Base-by-base conservation (phyloP, 2,113 vertebrate genomes). In the Austrofundulus limnaeus region DNA sequence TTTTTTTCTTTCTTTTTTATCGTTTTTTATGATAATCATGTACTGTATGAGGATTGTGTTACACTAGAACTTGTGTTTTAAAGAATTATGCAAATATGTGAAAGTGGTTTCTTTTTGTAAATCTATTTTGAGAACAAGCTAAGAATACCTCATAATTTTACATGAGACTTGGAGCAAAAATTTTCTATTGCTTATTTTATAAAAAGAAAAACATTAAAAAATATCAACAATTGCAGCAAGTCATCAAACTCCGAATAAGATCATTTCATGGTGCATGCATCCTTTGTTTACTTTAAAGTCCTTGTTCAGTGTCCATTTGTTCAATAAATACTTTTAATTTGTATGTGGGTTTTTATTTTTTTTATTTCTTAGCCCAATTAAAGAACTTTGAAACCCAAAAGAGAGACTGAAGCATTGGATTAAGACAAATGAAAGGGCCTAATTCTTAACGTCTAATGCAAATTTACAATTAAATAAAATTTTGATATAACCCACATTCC, bases 71-170 rank as follows among this genome's bases (percentile, higher is more conserved):
- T 85, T 84, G 48, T 85, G 80, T 91, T 88, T 85, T 79, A 84
- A 87, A 85, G 65, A 82, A 73, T 77, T 84, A 82, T 87, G 77
- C 83, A 78, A 86, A 86, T 85, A 88, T 91, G 88, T 91, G 90
- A 93, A 91, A 74, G 72, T 61, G 68, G 39, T 78, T 75, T 80
- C 34, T 58, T 72, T 57, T 73, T 63, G 49, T 80, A 86, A 88
- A 87, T 89, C 77, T 85, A 70, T 85, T 91, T 82, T 87, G 82
- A 77, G 87, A 80, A 84, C 52, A 41, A 91, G 85, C 77, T 89
- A 85, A 90, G 71, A 85, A 91, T 92, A 92, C 90, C 91, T 92
- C 90, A 92, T 88, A 78, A 75, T 86, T 87, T 77, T 75, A 84
- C 64, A 75, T 52, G 68, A 69, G 65, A 71, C 72, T 73, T 69